phyloP scores from a whole-genome alignment of 2,113 vertebrate species.

The Dinomys branickii region DNA sequence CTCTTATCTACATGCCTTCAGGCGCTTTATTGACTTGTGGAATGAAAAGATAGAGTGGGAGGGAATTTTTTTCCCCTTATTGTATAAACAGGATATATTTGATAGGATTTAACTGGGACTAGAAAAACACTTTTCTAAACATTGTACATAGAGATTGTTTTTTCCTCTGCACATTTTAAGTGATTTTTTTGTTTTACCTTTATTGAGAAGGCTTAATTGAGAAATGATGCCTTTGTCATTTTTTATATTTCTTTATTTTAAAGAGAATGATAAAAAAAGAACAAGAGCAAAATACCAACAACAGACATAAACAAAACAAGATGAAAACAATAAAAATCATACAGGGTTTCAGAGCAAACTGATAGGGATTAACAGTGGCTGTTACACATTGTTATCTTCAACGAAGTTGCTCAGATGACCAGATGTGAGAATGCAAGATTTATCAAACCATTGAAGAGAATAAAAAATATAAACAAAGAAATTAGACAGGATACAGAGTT shows the following conservation, averaged over 20 bases:
- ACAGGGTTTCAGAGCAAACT: no score
- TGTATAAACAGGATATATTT: conserved; percentile 26
- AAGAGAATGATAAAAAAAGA: no score
- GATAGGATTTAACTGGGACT: neutral
- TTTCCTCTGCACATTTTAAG: neutral
- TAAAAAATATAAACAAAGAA: no score
- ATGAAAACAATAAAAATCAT: no score
- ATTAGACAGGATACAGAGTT: no score
- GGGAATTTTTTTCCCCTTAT: neutral
- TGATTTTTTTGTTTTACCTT: neutral
- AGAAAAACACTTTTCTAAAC: neutral
- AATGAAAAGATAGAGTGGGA: neutral
- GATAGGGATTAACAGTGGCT: no score
- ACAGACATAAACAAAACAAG: no score
- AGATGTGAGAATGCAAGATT: no score
- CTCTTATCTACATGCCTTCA: neutral
- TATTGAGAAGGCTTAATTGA: neutral
- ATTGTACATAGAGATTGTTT: neutral
- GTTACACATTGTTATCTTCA: no score
- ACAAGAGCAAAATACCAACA: no score
- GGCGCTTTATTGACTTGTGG: neutral
- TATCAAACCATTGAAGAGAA: no score
- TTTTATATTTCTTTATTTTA: neutral
- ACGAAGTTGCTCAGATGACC: no score
- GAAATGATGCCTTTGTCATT: neutral